Conservation (phyloP, 2,113 vertebrate species). For the Grammomys dolichurus region DNA sequence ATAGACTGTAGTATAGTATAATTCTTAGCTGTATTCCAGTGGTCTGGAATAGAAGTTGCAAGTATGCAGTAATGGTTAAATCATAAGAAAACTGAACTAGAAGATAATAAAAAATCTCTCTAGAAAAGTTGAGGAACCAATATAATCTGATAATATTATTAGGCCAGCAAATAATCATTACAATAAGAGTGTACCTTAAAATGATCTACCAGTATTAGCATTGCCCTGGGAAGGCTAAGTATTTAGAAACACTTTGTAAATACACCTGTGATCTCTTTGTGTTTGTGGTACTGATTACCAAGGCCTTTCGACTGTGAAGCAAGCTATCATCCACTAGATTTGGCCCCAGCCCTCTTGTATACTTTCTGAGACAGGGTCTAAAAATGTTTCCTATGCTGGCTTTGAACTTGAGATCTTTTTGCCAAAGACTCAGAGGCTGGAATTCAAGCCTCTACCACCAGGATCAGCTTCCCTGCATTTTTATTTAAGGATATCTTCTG, state of each 20-base stretch:
- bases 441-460: background rate
- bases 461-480: background rate
- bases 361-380: background rate
- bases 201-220: background rate
- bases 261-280: background rate
- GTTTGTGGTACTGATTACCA: background rate
- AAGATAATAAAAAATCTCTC: constrained; percentile 10
- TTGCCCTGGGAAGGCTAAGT: background rate
- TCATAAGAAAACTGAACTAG: background rate
- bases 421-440: background rate
- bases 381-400: background rate
- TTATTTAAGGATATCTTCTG: background rate
- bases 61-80: background rate
- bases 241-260: background rate
- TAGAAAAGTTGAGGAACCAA: background rate
- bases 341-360: background rate
- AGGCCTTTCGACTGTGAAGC: background rate
- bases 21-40: background rate
- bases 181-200: background rate
- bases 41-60: background rate
- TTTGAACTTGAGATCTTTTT: background rate
- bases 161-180: background rate
- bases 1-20: background rate
- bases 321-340: background rate
- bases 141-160: constrained; percentile 3